A percentile compares a stretch with the other conserved stretches of the same genome.
Evolutionary conservation across 2,113 vertebrate species (phyloP).

Genomic region (Corythornis cristatus): DNA sequence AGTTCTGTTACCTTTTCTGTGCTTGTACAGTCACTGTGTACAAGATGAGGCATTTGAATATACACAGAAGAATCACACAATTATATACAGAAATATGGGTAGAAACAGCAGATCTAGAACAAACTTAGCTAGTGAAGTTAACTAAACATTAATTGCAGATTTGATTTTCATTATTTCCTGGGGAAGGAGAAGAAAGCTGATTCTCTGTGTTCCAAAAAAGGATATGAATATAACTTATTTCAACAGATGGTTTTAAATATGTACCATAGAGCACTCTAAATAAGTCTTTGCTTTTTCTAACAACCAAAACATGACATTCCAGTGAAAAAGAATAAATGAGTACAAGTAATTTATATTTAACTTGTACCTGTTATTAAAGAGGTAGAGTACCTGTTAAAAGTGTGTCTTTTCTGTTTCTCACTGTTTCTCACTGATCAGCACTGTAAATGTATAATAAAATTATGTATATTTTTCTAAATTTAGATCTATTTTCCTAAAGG

Average conservation of each 20-base stretch:
- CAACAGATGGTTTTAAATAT: neutral
- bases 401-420: neutral
- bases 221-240: neutral
- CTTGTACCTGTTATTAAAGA: neutral
- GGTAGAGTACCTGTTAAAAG: neutral
- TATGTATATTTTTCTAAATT: conserved; percentile 3
- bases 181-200: neutral
- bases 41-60: neutral
- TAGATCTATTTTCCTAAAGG: conserved; percentile 1
- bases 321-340: neutral
- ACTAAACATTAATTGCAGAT: neutral
- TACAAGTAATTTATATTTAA: neutral
- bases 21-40: neutral
- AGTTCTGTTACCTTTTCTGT: neutral
- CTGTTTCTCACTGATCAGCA: neutral
- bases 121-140: neutral
- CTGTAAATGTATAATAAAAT: neutral
- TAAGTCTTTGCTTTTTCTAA: neutral
- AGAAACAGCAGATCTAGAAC: neutral
- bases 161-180: neutral
- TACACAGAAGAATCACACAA: neutral
- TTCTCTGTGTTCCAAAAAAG: neutral
- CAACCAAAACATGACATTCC: neutral
- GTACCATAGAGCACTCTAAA: neutral
- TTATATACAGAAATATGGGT: neutral